phyloP scores from a whole-genome alignment of 2,888 invertebrate species.

The Drosophila trichaetosa region DNA sequence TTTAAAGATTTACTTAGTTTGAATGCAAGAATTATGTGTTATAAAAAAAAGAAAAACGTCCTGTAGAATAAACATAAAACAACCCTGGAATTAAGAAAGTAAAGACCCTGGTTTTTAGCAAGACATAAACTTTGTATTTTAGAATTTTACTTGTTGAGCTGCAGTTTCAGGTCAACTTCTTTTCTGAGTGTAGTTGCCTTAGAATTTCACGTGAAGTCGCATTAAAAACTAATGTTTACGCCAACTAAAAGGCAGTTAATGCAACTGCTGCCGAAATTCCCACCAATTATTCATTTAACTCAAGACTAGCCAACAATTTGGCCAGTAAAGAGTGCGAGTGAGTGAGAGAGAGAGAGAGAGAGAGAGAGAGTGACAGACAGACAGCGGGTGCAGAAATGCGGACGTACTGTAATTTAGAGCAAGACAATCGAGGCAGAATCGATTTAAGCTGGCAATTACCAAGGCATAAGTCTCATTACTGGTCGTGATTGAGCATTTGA shows the following conservation, averaged over 20 bases:
- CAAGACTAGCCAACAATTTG: neutral
- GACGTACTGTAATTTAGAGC: neutral
- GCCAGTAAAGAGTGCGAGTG: neutral
- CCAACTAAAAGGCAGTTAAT: neutral
- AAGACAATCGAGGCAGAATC: neutral
- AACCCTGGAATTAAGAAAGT: neutral
- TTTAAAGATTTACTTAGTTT: neutral
- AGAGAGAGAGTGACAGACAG: neutral
- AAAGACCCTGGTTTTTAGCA: neutral
- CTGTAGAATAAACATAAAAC: neutral
- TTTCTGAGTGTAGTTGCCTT: conserved; percentile 21
- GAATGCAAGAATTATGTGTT: neutral
- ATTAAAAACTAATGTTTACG: neutral
- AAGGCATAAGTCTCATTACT: neutral
- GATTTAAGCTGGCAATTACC: neutral
- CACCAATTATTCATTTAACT: conserved; percentile 11
- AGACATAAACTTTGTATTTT: neutral
- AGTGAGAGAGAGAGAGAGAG: neutral
- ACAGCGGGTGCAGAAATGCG: neutral
- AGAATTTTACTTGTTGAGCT: neutral
- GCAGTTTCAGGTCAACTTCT: neutral
- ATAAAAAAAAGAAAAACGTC: neutral
- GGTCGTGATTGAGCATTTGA: neutral
- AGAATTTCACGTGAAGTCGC: conserved; percentile 51
- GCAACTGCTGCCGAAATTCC: conserved; percentile 27